Percentiles rank a stretch among this genome's conserved stretches.
Conservation (phyloP, 2,797 vertebrate genomes). For the Loriculus beryllinus region DNA sequence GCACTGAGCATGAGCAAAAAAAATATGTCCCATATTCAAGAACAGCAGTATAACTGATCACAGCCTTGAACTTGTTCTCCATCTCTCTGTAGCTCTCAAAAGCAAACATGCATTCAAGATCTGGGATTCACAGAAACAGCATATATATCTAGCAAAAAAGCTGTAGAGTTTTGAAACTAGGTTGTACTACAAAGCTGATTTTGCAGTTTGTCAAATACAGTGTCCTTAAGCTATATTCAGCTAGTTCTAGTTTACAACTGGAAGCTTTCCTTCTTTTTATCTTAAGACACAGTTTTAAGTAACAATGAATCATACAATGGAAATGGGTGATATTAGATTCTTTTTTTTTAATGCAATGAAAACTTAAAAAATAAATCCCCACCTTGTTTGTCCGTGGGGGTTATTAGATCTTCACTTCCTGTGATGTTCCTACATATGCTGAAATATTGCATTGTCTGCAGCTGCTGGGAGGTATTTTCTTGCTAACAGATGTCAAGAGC, state of each 20-base stretch:
- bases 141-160: neutral
- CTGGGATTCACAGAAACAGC: neutral
- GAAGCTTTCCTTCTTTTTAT: neutral
- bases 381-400: neutral
- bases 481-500: neutral
- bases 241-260: neutral
- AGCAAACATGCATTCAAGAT: fast-evolving
- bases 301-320: fast-evolving
- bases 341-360: neutral
- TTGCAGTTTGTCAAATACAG: neutral
- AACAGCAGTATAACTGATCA: neutral
- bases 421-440: neutral
- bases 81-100: neutral
- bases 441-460: neutral
- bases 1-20: neutral
- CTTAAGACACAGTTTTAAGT: neutral
- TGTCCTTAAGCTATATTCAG: neutral
- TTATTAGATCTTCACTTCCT: neutral
- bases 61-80: neutral
- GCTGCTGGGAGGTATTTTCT: neutral
- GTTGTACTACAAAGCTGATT: neutral
- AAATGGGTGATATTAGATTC: neutral
- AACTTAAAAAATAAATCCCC: neutral
- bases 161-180: neutral
- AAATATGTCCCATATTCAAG: neutral